Base-by-base conservation (phyloP, 1,140 invertebrate species). In the Latrodectus geometricus region DNA sequence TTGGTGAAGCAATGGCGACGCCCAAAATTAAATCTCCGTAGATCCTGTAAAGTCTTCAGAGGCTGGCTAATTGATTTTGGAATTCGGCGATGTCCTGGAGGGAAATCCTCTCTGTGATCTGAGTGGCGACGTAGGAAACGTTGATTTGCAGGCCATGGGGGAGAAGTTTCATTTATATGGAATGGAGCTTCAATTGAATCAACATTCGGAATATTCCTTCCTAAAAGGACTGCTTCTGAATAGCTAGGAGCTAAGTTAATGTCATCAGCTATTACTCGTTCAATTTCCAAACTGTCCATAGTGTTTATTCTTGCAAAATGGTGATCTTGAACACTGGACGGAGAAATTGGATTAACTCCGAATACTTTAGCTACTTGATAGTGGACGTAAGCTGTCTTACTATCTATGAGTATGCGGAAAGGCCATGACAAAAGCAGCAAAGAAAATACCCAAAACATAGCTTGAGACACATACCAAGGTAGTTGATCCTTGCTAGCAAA, bases 351-450 rank as follows among this genome's bases (percentile, higher is more conserved):
- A 89, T 92, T 92, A 17, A 89, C 90, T 9, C 93, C 93, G 87
- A 93, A 93, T 9, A 93, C 86, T 89, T 93, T 93, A 86, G 91
- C 92, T 9, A 93, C 91, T 88, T 93, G 92, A 90, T 95, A 96
- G 90, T 96, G 94, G 49, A 95, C 94, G 89, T 96, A 95, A 49
- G 95, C 95, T n/a, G 95, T 97, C 90, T 96, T 95, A 91, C 94
- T 96, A 90, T 96, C 95, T 86, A 96, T 95, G 49, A 96, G 92
- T 76, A 97, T 93, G 69, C 96, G 92, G 73, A 96, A 92, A 23
- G 95, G 96, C 96, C 96, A 97, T 15, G 95, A 96, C 8, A 97
- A 92, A 23, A 97, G 91, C n/a, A 96, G 91, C 86, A 94, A 93
- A 69, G 94, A 95, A 15, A 94, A 92, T 15, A 94, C 91, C 95